Evolutionary conservation across 92 coral and sea anemone genomes (phyloP).

Genomic region (Epizoanthus fatuus): DNA sequence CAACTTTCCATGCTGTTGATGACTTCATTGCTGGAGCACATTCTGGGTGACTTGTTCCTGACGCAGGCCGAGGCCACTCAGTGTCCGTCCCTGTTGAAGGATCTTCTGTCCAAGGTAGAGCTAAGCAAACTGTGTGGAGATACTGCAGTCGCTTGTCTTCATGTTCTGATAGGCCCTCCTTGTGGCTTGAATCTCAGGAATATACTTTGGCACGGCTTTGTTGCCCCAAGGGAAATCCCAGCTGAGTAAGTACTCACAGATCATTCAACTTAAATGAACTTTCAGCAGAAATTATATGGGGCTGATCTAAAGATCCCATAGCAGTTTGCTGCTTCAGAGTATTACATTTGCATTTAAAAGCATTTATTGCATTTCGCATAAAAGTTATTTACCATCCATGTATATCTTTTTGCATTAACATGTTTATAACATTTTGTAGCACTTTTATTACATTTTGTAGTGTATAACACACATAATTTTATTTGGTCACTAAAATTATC

Average conservation of each 20-base stretch:
- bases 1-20: conserved; percentile 72
- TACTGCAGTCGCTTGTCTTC: conserved; percentile 64
- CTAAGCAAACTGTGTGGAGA: conserved; percentile 73
- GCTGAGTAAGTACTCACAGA: conserved; percentile 73
- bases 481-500: no score
- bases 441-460: no score
- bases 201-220: conserved; percentile 97
- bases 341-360: no score
- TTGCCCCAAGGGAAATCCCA: conserved; percentile 80
- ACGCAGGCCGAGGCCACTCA: conserved; percentile 47
- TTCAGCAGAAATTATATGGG: no score
- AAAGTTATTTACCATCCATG: no score
- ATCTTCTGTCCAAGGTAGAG: conserved; percentile 72
- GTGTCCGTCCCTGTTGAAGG: conserved; percentile 85
- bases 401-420: no score
- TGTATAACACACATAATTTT: no score
- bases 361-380: no score
- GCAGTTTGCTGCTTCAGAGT: no score
- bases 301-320: no score
- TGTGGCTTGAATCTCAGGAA: conserved; percentile 89
- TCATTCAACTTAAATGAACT: background rate
- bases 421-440: no score
- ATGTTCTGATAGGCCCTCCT: conserved; percentile 90
- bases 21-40: conserved; percentile 84
- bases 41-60: conserved; percentile 86